Percentiles rank a stretch among this genome's conserved stretches.
These are phyloP conservation scores for Lasioglossum albipes DNA, from an alignment of 1,140 invertebrate genomes.

Conservation along the genomic window DNA sequence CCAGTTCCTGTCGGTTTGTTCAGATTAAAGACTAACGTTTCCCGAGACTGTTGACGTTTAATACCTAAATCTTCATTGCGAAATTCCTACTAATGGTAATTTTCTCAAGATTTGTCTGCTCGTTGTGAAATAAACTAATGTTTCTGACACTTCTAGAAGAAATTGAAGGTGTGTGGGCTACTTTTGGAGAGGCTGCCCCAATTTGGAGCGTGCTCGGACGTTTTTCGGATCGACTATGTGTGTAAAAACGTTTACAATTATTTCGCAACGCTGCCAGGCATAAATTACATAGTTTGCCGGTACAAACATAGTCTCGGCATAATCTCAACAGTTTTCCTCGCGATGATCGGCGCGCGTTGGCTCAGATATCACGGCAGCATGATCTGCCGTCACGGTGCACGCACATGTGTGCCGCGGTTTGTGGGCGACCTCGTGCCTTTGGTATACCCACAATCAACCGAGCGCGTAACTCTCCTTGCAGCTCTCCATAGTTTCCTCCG, in stretches of 20 bases:
- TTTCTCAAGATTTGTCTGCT: no score
- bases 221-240: no score
- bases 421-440: slow-evolving; percentile 63
- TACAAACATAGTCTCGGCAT: not conserved
- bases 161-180: no score
- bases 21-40: not conserved
- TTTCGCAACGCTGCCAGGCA: not conserved
- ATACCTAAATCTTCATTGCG: no score
- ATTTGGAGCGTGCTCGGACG: no score
- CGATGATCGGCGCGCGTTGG: slow-evolving; percentile 15
- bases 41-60: no score
- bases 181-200: no score
- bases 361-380: slow-evolving; percentile 61
- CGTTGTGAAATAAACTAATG: no score
- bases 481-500: not conserved
- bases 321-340: slow-evolving; percentile 24
- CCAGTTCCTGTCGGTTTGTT: not conserved
- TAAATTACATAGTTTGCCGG: not conserved
- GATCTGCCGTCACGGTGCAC: slow-evolving; percentile 74
- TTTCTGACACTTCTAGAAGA: no score
- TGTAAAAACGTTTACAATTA: slow-evolving; percentile 5
- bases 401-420: slow-evolving; percentile 75
- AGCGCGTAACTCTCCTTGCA: not conserved
- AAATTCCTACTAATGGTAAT: no score
- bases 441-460: slow-evolving; percentile 6